Base-by-base conservation (phyloP, 2,113 vertebrate genomes). In the Urocynchramus pylzowi region DNA sequence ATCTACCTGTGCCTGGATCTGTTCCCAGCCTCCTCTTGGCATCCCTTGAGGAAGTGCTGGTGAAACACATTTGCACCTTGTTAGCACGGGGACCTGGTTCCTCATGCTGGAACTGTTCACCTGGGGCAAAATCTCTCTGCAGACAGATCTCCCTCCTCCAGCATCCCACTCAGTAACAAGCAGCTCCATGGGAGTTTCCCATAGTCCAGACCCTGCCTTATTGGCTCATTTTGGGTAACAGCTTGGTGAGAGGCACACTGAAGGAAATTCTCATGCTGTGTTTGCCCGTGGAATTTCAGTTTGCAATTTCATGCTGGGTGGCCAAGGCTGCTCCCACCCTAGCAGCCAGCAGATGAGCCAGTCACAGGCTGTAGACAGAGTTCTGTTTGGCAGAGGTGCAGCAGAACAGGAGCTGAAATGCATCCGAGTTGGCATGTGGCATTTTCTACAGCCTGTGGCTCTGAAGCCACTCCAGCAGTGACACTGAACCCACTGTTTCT, bases 301-400 rank as follows among this genome's bases (percentile, higher is more conserved):
- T n/a, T n/a, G 4, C 19, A 26, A 23, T 63, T 63, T 63, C 59
- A 6, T 22, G 18, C 26, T 70, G 69, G 23, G 45, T 87, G 68
- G 54, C 42, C 22, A 7, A 70, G 68, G 45, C 10, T 76, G 13
- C 63, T 68, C 19, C 23, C 31, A 31, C 14, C 20, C 31, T 4
- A 2, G 33, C 28, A 86, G 53, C 4, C 39, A 39, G 31, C 16
- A 60, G 27, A 64, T 63, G 49, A 83, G 56, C 27, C 0, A 15
- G 37, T 28, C 65, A 31, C 30, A 35, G 0, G 0, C 30, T 61
- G 28, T 7, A 21, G 56, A 30, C 0, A 0, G 0, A 54, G 35
- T 50, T 31, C 20, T 87, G 7, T 77, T 23, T 65, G 68, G 60
- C 59, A 86, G 50, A 56, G 45, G 5, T 68, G 30, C 24, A 56